Conservation (phyloP, 2,888 invertebrate genomes). For the Schizaphis graminum region DNA sequence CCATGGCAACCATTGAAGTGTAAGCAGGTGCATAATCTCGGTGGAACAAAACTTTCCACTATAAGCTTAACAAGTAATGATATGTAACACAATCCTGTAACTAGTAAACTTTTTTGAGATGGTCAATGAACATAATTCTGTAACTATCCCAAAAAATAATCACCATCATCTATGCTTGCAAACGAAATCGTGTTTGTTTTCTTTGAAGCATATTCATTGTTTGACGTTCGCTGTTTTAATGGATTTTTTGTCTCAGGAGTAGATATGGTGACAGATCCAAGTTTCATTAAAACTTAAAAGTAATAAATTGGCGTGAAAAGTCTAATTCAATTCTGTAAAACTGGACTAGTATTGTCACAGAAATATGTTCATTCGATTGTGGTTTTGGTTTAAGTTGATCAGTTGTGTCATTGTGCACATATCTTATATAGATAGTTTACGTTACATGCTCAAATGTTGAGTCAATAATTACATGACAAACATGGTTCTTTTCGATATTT, state of each 20-base stretch:
- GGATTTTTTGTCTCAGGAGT: background rate
- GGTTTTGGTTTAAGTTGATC: background rate
- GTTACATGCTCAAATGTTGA: background rate
- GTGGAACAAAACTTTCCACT: no score
- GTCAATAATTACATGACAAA: background rate
- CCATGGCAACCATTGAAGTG: no score
- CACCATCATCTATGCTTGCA: background rate
- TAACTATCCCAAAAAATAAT: background rate
- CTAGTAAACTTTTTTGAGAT: background rate
- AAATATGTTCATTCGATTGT: background rate
- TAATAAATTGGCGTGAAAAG: background rate
- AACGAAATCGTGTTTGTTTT: background rate
- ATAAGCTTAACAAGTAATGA: no score
- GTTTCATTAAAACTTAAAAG: background rate
- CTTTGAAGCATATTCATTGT: background rate
- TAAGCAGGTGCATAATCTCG: no score
- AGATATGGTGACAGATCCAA: background rate
- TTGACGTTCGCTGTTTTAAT: background rate
- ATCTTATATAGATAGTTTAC: background rate
- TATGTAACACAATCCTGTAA: no score
- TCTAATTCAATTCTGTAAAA: background rate
- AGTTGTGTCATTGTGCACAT: background rate
- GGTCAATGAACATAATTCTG: background rate
- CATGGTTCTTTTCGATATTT: background rate
- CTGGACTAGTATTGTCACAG: background rate